phyloP scores from a whole-genome alignment of 2,888 invertebrate genomes.

The Icerya purchasi region DNA sequence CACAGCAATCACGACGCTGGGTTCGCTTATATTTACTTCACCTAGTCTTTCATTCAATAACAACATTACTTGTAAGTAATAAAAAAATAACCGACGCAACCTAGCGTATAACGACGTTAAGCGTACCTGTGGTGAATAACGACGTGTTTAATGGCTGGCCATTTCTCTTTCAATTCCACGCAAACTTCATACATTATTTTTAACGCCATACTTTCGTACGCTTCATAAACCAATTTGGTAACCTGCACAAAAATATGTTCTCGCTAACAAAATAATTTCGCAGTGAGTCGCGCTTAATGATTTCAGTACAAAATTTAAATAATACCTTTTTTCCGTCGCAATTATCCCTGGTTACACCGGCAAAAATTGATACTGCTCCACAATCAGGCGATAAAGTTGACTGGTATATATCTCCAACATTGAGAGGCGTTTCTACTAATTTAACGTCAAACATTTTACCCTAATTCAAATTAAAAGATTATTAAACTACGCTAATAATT shows the following conservation, averaged over 20 bases:
- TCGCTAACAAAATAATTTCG: too few species aligned
- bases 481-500: too few species aligned
- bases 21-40: conserved; percentile 59
- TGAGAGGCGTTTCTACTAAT: conserved; percentile 27
- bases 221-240: conserved; percentile 75
- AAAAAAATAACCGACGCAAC: too few species aligned
- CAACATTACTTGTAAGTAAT: conserved; percentile 18
- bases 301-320: too few species aligned
- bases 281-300: too few species aligned
- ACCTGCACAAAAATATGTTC: too few species aligned
- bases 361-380: conserved; percentile 73
- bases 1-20: conserved; percentile 73
- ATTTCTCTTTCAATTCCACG: conserved; percentile 43
- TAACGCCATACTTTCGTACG: conserved; percentile 76
- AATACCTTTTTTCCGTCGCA: conserved; percentile 61
- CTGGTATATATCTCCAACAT: conserved; percentile 41
- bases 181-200: conserved; percentile 64
- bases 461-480: conserved; percentile 6
- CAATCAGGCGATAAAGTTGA: conserved; percentile 46
- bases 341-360: conserved; percentile 69
- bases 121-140: conserved; percentile 62
- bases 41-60: conserved; percentile 60
- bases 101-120: neutral
- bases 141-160: conserved; percentile 52
- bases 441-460: conserved; percentile 13